These are phyloP conservation scores for Malthinus seriepunctatus DNA, from an alignment of 2,888 invertebrate species.

Conservation along the genomic window DNA sequence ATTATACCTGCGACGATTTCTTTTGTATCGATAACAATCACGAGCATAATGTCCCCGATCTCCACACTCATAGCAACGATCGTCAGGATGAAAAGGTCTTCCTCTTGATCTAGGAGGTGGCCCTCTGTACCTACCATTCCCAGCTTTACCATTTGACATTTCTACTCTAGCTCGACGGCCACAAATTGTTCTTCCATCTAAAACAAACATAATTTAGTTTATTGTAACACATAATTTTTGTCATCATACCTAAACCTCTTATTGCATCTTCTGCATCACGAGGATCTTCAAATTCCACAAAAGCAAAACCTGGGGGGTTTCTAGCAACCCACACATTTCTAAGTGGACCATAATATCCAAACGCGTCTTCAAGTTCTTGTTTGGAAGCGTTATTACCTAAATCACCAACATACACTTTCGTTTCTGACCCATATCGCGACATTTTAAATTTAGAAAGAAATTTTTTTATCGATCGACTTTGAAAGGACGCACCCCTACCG, in stretches of 20 bases:
- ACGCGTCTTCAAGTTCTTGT: constrained; percentile 91
- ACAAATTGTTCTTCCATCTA: constrained; percentile 83
- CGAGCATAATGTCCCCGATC: constrained; percentile 92
- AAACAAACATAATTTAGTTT: constrained; percentile 30
- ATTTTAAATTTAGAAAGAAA: constrained; percentile 54
- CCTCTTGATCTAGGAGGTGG: constrained; percentile 66
- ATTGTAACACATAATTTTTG: not conserved
- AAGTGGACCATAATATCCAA: constrained; percentile 88
- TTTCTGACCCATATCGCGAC: constrained; percentile 82
- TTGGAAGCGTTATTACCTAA: constrained; percentile 89
- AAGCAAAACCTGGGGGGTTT: constrained; percentile 94
- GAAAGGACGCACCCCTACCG: constrained; percentile 24
- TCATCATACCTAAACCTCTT: constrained; percentile 51
- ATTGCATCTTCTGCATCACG: constrained; percentile 93
- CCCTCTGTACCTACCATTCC: constrained; percentile 55
- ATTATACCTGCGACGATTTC: constrained; percentile 59
- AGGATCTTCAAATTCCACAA: constrained; percentile 92
- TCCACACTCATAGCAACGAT: constrained; percentile 93
- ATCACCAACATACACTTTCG: constrained; percentile 96
- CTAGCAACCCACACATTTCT: constrained; percentile 98
- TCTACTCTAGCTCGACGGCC: constrained; percentile 90
- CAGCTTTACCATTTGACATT: constrained; percentile 83
- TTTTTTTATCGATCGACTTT: constrained; percentile 19
- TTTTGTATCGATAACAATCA: constrained; percentile 77
- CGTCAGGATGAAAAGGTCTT: constrained; percentile 85